A percentile compares a stretch with the other conserved stretches of the same genome.
These are phyloP conservation scores for Epirrita christyi DNA, from an alignment of 2,888 invertebrate species.

Conservation along the genomic window DNA sequence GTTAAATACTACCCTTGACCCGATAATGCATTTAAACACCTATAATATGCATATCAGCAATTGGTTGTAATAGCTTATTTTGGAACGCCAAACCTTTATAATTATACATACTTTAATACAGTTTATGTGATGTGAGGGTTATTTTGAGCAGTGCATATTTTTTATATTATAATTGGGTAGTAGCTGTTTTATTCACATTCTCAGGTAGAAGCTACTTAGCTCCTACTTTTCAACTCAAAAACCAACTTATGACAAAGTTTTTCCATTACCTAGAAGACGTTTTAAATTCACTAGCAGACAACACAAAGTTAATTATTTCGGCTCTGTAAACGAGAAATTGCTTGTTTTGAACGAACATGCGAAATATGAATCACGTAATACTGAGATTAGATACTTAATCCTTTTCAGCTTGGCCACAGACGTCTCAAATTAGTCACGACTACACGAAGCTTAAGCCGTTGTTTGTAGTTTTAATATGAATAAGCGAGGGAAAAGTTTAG, in stretches of 20 bases:
- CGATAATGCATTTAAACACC: slow-evolving; percentile 53
- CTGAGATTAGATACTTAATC: slow-evolving; percentile 20
- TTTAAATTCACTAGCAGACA: too few species aligned
- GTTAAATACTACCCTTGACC: slow-evolving; percentile 68
- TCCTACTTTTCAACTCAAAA: too few species aligned
- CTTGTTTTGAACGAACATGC: slow-evolving; percentile 26
- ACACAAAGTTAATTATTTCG: slow-evolving; percentile 26
- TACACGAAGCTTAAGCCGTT: slow-evolving; percentile 4
- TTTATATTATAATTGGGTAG: too few species aligned
- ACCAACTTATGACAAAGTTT: too few species aligned
- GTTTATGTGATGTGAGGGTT: slow-evolving; percentile 17
- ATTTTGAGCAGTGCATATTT: neutral
- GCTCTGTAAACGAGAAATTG: slow-evolving; percentile 22
- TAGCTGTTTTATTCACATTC: too few species aligned
- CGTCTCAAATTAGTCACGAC: slow-evolving; percentile 23
- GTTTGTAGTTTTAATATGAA: slow-evolving; percentile 36
- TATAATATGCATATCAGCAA: slow-evolving; percentile 47
- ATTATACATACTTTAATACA: slow-evolving; percentile 7
- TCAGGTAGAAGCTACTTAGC: too few species aligned
- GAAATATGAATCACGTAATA: slow-evolving; percentile 22
- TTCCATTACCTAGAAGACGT: too few species aligned
- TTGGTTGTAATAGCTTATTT: slow-evolving; percentile 37
- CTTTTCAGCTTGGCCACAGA: slow-evolving; percentile 19
- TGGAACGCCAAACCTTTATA: slow-evolving; percentile 18
- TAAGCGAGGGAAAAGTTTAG: slow-evolving; percentile 38